Conservation (phyloP, 1,140 invertebrate genomes). For the Drosophila lacteicornis region DNA sequence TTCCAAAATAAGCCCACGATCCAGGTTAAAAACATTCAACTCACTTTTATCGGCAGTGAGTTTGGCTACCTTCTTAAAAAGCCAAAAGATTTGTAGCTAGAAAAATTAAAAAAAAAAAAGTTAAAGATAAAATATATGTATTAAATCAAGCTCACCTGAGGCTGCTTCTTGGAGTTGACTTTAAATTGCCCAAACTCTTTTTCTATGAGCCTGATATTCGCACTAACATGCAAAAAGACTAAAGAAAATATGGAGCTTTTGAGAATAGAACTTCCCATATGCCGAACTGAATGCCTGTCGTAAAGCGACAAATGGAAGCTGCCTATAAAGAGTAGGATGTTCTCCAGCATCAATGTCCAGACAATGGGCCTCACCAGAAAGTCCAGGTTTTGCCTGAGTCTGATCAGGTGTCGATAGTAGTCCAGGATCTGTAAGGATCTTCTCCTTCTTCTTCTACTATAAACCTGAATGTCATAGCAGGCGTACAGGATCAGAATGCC, state of each 20-base stretch:
- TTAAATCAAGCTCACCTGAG: constrained; percentile 14
- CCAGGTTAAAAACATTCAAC: constrained; percentile 28
- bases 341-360: constrained; percentile 11
- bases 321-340: background rate
- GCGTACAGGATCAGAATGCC: constrained; percentile 38
- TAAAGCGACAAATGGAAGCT: constrained; percentile 40
- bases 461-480: constrained; percentile 25
- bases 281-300: constrained; percentile 2
- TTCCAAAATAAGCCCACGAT: constrained; percentile 33
- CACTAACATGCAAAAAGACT: constrained; percentile 23
- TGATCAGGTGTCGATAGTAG: constrained; percentile 41
- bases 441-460: background rate
- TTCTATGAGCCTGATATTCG: constrained; percentile 13
- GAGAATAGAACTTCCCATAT: background rate
- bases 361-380: constrained; percentile 46
- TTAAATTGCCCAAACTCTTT: constrained; percentile 30
- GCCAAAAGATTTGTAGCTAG: constrained; percentile 53
- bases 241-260: background rate
- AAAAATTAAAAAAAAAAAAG: background rate
- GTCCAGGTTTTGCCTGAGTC: constrained; percentile 42
- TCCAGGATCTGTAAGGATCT: background rate
- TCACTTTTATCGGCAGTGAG: background rate
- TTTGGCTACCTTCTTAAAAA: constrained; percentile 7
- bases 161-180: constrained; percentile 1
- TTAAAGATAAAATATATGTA: background rate